phyloP scores from a whole-genome alignment of 1,140 invertebrate genomes.

The Drosophila kikkawai region DNA sequence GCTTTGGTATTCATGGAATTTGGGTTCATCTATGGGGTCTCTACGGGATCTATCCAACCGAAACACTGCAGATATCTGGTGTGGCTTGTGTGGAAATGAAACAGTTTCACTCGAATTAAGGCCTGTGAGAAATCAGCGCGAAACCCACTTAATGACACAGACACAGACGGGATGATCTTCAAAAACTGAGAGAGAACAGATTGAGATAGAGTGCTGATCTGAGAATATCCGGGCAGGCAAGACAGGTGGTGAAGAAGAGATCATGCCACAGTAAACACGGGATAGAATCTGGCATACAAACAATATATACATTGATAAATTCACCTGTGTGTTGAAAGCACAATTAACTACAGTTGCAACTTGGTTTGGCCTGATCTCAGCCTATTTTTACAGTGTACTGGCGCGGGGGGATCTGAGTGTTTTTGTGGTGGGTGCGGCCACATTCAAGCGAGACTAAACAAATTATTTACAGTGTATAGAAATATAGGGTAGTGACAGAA shows the following conservation, averaged over 20 bases:
- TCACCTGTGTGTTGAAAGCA: conserved; percentile 77
- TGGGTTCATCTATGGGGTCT: conserved; percentile 10
- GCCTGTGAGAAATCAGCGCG: conserved; percentile 22
- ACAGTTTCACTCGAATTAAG: conserved; percentile 25
- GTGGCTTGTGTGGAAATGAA: conserved; percentile 22
- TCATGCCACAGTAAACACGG: conserved; percentile 77
- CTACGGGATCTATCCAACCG: conserved; percentile 33
- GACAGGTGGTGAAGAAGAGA: conserved; percentile 42
- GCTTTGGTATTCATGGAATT: neutral
- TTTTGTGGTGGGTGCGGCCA: conserved; percentile 14
- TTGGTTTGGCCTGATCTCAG: conserved; percentile 54
- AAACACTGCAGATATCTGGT: conserved; percentile 36
- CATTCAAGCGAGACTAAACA: conserved; percentile 64
- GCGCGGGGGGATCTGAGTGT: conserved; percentile 15
- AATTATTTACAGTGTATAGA: conserved; percentile 79
- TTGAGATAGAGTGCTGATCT: conserved; percentile 34
- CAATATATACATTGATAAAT: conserved; percentile 57
- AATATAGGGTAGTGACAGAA: conserved; percentile 37
- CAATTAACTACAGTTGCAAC: conserved; percentile 78
- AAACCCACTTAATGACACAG: conserved; percentile 9
- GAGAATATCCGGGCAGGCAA: conserved; percentile 49
- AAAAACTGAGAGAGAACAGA: conserved; percentile 22
- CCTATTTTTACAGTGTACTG: conserved; percentile 70
- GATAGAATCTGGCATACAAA: conserved; percentile 52
- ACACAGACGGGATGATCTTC: conserved; percentile 28